These are phyloP conservation scores for Atractosteus spatula DNA, from an alignment of 2,113 vertebrate species.

Conservation along the genomic window DNA sequence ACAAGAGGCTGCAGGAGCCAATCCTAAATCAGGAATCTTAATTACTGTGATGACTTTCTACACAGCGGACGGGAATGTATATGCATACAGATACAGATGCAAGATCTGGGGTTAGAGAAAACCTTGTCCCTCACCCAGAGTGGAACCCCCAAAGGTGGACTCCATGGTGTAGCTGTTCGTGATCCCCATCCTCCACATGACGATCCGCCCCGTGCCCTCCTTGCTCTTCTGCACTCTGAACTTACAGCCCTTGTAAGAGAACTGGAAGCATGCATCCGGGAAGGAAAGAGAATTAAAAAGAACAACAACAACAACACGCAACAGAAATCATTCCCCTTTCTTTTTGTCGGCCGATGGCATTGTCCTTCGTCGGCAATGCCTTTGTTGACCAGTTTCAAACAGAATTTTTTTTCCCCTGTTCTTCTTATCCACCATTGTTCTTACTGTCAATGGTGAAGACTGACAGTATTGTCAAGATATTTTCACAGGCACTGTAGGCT, in stretches of 20 bases:
- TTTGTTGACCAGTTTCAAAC: too few species aligned
- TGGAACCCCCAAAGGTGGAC: constrained; percentile 82
- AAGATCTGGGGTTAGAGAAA: too few species aligned
- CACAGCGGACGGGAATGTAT: background rate
- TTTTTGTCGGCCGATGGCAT: too few species aligned
- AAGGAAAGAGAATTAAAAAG: background rate
- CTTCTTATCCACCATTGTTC: too few species aligned
- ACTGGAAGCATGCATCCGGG: constrained; percentile 55
- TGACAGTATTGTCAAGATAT: too few species aligned
- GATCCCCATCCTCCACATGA: constrained; percentile 88
- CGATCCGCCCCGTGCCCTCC: constrained; percentile 82
- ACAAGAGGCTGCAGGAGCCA: background rate
- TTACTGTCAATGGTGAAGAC: too few species aligned
- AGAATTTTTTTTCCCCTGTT: too few species aligned
- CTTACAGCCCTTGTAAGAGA: constrained; percentile 86
- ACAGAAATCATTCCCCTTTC: too few species aligned
- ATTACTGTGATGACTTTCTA: background rate
- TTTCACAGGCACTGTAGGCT: too few species aligned
- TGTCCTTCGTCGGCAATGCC: too few species aligned
- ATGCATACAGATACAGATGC: background rate
- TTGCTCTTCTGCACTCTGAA: constrained; percentile 86
- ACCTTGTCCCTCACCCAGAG: constrained; percentile 68
- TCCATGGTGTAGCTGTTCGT: constrained; percentile 92
- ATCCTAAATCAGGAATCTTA: background rate
- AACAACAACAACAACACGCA: too few species aligned